These are phyloP conservation scores for Ailuropoda melanoleuca DNA, from an alignment of 2,113 vertebrate species.

Conservation along the genomic window DNA sequence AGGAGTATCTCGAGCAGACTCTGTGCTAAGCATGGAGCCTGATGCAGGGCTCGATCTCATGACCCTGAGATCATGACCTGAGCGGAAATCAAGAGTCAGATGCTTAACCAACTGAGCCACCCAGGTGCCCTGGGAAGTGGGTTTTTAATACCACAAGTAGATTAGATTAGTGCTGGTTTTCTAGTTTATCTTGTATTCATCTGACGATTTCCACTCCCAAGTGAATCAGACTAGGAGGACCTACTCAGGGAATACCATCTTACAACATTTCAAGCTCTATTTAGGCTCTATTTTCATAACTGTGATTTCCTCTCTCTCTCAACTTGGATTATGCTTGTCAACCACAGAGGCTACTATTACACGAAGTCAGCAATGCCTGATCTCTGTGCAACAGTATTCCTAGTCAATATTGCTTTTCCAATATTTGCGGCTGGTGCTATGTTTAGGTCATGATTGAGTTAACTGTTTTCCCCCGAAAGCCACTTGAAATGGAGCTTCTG, in stretches of 20 bases:
- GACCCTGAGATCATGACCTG: not conserved
- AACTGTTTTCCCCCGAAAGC: not conserved
- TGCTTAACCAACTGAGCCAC: not conserved
- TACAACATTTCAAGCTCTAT: not conserved
- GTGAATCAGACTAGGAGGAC: not conserved
- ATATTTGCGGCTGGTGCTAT: not conserved
- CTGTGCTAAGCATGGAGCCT: not conserved
- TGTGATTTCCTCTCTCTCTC: not conserved
- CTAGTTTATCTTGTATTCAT: not conserved
- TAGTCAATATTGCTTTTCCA: not conserved
- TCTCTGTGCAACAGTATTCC: not conserved
- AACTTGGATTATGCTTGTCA: not conserved
- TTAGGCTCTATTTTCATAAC: not conserved
- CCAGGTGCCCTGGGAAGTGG: not conserved
- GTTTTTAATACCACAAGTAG: not conserved
- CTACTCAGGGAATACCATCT: not conserved
- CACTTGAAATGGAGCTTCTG: not conserved
- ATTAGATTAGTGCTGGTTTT: not conserved
- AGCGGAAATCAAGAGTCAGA: not conserved
- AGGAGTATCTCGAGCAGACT: not conserved
- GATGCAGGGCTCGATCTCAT: not conserved
- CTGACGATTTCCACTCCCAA: not conserved
- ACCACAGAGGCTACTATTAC: not conserved
- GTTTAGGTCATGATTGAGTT: not conserved
- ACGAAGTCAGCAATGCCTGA: not conserved